Evolutionary conservation across 2,888 invertebrate species (phyloP).

Genomic region (Amphipyra tragopoginis): DNA sequence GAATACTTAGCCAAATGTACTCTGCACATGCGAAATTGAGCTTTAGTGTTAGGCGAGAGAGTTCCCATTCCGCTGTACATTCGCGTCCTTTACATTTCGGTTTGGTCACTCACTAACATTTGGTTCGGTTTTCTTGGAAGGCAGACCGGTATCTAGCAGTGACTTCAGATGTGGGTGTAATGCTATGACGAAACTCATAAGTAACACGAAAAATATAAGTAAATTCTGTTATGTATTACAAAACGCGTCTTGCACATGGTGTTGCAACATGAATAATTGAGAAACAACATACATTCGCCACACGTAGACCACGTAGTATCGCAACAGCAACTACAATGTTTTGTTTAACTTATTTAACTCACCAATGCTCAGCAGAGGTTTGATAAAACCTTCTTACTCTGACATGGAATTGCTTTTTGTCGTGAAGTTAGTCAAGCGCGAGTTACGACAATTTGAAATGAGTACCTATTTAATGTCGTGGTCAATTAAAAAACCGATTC

Average conservation of each 20-base stretch:
- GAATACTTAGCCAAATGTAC: too few species aligned
- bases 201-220: background rate
- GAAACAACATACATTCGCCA: constrained; percentile 34
- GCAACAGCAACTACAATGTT: constrained; percentile 8
- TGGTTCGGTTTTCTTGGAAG: too few species aligned
- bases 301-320: constrained; percentile 26
- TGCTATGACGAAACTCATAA: too few species aligned
- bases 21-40: too few species aligned
- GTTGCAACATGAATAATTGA: constrained; percentile 25
- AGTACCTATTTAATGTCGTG: constrained; percentile 46
- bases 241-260: constrained; percentile 14
- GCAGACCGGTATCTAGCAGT: too few species aligned
- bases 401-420: constrained; percentile 29
- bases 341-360: constrained; percentile 42
- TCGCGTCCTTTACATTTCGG: too few species aligned
- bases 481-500: constrained; percentile 36
- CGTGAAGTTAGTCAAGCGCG: constrained; percentile 36
- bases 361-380: constrained; percentile 1
- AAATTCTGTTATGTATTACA: constrained; percentile 14
- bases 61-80: too few species aligned
- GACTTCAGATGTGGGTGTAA: too few species aligned
- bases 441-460: constrained; percentile 36
- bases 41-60: too few species aligned
- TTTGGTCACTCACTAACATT: too few species aligned
- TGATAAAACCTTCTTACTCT: constrained; percentile 23